phyloP scores from a whole-genome alignment of 2,797 vertebrate species.

The Otolemur crassicaudatus region DNA sequence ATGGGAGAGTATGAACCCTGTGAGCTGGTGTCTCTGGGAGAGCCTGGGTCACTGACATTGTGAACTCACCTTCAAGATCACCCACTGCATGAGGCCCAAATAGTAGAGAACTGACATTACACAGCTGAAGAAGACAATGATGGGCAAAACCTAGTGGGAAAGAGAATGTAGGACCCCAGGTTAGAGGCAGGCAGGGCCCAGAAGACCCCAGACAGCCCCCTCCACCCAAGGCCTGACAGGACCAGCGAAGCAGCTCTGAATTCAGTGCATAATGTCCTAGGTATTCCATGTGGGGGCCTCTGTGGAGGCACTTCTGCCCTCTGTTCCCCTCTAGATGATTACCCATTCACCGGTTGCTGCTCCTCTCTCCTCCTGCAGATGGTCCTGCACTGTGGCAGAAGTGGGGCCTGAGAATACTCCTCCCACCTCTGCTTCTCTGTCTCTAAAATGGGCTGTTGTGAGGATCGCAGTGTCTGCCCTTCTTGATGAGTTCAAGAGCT shows the following conservation, averaged over 20 bases:
- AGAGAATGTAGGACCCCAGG: neutral
- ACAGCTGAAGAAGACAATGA: conserved; percentile 98
- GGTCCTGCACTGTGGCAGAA: neutral
- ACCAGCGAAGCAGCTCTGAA: neutral
- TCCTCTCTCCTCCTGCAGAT: no score
- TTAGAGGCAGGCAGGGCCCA: neutral
- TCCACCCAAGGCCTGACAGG: no score
- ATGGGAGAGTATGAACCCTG: neutral
- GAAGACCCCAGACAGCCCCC: neutral
- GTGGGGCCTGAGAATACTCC: neutral
- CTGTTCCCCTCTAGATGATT: neutral
- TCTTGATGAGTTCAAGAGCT: neutral
- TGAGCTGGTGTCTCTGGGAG: neutral
- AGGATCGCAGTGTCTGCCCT: neutral
- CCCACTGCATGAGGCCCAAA: conserved; percentile 95
- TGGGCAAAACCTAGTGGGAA: conserved; percentile 92
- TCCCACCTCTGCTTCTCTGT: neutral
- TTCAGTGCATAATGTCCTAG: no score
- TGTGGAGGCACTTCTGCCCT: neutral
- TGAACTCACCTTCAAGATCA: conserved; percentile 95
- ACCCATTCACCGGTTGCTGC: neutral
- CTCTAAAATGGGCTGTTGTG: neutral
- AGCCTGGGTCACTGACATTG: neutral
- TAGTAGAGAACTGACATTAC: conserved; percentile 97
- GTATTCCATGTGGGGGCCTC: neutral